These are phyloP conservation scores for Zapus hudsonius DNA, from an alignment of 2,113 vertebrate genomes.

Conservation along the genomic window DNA sequence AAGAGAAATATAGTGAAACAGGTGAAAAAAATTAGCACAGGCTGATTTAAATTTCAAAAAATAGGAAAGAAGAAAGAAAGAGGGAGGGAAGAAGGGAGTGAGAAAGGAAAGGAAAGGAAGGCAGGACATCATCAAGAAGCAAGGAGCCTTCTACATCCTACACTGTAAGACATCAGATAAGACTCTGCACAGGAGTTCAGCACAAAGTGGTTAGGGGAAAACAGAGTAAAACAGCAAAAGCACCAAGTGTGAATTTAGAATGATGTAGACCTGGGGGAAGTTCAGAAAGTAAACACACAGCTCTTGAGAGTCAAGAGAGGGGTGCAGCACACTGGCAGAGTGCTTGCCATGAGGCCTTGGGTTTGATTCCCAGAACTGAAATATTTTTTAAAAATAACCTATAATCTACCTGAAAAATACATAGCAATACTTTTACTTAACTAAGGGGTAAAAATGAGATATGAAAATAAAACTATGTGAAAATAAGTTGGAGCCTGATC, in stretches of 20 bases:
- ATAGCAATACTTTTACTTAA: background rate
- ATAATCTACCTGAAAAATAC: background rate
- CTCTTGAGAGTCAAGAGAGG: background rate
- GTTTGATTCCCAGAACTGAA: background rate
- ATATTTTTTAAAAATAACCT: background rate
- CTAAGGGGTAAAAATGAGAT: background rate
- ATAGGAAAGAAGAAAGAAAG: background rate
- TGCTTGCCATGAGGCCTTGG: background rate
- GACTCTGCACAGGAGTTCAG: background rate
- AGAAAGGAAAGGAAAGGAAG: background rate
- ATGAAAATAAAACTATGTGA: slow-evolving; percentile 2
- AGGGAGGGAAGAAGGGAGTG: background rate
- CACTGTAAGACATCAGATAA: background rate
- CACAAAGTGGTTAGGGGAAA: background rate
- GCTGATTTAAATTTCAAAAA: background rate
- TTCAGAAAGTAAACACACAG: background rate
- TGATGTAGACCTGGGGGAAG: background rate
- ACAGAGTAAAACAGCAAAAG: background rate
- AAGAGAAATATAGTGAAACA: background rate
- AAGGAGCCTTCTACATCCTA: background rate
- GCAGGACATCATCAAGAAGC: background rate
- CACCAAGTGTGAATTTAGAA: background rate
- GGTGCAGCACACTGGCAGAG: background rate
- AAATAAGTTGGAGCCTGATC: background rate
- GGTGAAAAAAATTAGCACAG: background rate